Base-by-base conservation (phyloP, 92 coral and sea anemone species). In the Phymanthus crucifer region DNA sequence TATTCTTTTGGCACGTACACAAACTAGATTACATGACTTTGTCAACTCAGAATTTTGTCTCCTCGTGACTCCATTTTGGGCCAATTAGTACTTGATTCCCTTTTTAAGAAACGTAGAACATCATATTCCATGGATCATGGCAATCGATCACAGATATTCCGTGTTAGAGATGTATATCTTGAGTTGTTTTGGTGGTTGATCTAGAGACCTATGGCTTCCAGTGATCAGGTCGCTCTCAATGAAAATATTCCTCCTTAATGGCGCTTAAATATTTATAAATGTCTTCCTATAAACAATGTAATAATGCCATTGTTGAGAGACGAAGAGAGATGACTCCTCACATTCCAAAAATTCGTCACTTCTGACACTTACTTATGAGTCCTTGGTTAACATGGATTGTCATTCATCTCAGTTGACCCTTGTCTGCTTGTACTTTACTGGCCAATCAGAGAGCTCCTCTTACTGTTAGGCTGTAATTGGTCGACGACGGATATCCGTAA, bases 401-500 rank as follows among this genome's bases (percentile, higher is more conserved):
- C 33, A 27, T 24, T 61, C 68, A 11, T 61, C 29, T 1, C n/a
- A n/a, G 11, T 61, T 61, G 68, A 70, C 74, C 26, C n/a, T n/a
- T n/a, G n/a, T n/a, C n/a, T n/a, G n/a, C 35, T 70, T 16, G 45
- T 47, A 21, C 47, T 35, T 70, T 31, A 16, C 19, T 26, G 47
- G 35, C 74, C 68, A 61, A 61, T 61, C 68, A 61, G 12, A 29
- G 17, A 11, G 35, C 68, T 61, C n/a, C n/a, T n/a, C n/a, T n/a
- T n/a, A n/a, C n/a, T 24, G 68, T 61, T 61, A 27, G 8, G 13
- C 3, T 29, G 57, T 19, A n/a, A 29, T 61, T n/a, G n/a, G n/a
- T n/a, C n/a, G 33, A 24, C 3, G 34, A 11, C 68, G 68, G 68
- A 61, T 61, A 26, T 29, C 35, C 68, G 68, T 24, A 27, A 61